Conservation (phyloP, 2,797 vertebrate species). For the Hoplostethus mediterraneus region DNA sequence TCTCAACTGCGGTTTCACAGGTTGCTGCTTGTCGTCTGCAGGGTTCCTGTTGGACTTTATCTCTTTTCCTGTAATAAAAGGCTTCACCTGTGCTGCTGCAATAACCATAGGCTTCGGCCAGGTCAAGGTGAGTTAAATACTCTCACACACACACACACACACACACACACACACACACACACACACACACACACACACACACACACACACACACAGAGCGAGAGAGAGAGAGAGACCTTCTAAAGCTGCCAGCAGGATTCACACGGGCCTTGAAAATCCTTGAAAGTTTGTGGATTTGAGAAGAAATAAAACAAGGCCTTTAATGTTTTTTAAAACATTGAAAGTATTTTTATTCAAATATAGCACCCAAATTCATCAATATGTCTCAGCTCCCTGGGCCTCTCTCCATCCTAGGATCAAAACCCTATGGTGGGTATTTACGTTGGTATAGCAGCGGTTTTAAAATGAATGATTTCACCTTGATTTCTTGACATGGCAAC, state of each 20-base stretch:
- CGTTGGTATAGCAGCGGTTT: too few species aligned
- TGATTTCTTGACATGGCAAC: too few species aligned
- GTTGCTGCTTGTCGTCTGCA: conserved; percentile 62
- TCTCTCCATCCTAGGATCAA: too few species aligned
- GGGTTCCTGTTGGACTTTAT: conserved; percentile 96
- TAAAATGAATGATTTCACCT: too few species aligned
- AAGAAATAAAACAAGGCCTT: too few species aligned
- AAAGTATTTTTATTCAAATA: too few species aligned
- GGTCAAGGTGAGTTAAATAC: conserved; percentile 87
- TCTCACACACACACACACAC: conserved; percentile 7
- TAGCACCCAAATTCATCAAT: too few species aligned
- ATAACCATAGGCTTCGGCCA: conserved; percentile 94
- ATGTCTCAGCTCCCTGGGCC: too few species aligned
- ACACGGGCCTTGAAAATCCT: too few species aligned
- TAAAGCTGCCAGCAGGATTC: background rate
- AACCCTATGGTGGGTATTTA: too few species aligned
- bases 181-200: conserved; percentile 12
- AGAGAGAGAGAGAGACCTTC: background rate
- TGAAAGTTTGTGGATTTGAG: too few species aligned
- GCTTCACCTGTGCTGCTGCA: conserved; percentile 94
- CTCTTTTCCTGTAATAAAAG: conserved; percentile 94
- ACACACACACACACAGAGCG: background rate
- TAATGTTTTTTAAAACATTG: too few species aligned
- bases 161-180: conserved; percentile 7
- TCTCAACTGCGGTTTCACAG: background rate